Base-by-base conservation (phyloP, 2,888 invertebrate genomes). In the Nymphalis urticae region DNA sequence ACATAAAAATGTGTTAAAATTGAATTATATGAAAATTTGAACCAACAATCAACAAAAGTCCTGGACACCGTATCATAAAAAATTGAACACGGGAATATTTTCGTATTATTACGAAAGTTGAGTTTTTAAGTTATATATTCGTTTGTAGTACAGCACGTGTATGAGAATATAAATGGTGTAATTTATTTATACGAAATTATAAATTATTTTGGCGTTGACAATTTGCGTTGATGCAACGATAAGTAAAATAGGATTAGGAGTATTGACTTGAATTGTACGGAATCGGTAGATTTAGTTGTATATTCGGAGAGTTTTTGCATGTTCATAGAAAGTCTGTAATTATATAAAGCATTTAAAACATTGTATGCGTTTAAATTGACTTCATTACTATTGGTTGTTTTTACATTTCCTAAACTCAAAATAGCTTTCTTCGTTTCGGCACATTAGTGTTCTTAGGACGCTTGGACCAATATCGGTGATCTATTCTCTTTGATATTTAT, bases 261-360 rank as follows among this genome's bases (percentile, higher is more conserved):
- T 81, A 80, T 79, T 78, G 75, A 77, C 78, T 74, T 78, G 68
- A 74, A 73, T 72, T 70, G 62, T 77, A 75, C 74, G 72, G 70
- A 79, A 72, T 80, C 82, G 83, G 85, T 76, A 77, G 72, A 58
- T 81, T 84, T 86, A 86, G 86, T 86, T 88, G 85, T 85, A 78
- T 84, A 83, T 82, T 81, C 79, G 79, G 79, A 78, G 80, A 79
- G 76, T 80, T 79, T 80, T 76, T 75, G 80, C 82, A 82, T 82
- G 81, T 80, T 82, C 81, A 77, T 73, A 77, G 75, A 78, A 79
- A 53, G 50, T 68, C 58, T 79, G 64, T 66, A 54, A 76, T 53
- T 64, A 66, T 58, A 61, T 63, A 58, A 53, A 64, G 27, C 68
- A 72, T 68, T 62, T 48, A 66, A 54, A 68, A 54, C 63, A 68